phyloP scores from a whole-genome alignment of 2,888 invertebrate species.

The Eristalis intricaria region DNA sequence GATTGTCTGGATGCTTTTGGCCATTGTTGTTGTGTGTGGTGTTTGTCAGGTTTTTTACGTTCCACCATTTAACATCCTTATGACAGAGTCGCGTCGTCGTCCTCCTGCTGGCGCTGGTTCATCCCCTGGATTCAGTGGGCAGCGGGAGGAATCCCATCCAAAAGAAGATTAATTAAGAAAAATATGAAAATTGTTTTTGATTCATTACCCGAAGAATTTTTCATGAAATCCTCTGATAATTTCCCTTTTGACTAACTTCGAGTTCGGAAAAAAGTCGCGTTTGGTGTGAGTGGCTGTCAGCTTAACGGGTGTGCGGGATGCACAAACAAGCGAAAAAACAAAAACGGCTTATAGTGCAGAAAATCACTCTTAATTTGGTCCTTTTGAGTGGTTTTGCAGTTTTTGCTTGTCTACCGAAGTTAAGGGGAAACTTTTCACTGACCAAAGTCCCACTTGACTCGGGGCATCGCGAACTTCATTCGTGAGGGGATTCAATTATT shows the following conservation, averaged over 20 bases:
- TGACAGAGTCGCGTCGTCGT: conserved; percentile 48
- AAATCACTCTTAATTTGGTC: conserved; percentile 59
- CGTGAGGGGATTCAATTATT: neutral
- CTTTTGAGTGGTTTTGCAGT: conserved; percentile 38
- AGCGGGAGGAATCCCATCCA: conserved; percentile 34
- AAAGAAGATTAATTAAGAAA: conserved; percentile 80
- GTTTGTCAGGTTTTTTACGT: conserved; percentile 29
- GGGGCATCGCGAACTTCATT: neutral
- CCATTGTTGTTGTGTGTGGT: conserved; percentile 38
- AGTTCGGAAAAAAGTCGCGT: neutral
- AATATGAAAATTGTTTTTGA: conserved; percentile 79
- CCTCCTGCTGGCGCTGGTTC: conserved; percentile 5
- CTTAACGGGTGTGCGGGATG: neutral
- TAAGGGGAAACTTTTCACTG: conserved; percentile 19
- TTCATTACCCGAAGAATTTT: conserved; percentile 76
- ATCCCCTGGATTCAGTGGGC: neutral
- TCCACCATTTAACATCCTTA: conserved; percentile 63
- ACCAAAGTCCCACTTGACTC: conserved; percentile 8
- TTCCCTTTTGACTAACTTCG: conserved; percentile 40
- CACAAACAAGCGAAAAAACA: neutral
- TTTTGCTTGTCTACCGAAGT: neutral
- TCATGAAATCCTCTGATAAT: conserved; percentile 46
- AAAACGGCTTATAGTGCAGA: conserved; percentile 28
- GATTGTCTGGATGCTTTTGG: conserved; percentile 70
- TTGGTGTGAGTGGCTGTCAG: neutral